Evolutionary conservation across 2,113 vertebrate species (phyloP), one percentile per base, ranked within the genome.

Genomic region (Herpetotheres cachinnans): DNA sequence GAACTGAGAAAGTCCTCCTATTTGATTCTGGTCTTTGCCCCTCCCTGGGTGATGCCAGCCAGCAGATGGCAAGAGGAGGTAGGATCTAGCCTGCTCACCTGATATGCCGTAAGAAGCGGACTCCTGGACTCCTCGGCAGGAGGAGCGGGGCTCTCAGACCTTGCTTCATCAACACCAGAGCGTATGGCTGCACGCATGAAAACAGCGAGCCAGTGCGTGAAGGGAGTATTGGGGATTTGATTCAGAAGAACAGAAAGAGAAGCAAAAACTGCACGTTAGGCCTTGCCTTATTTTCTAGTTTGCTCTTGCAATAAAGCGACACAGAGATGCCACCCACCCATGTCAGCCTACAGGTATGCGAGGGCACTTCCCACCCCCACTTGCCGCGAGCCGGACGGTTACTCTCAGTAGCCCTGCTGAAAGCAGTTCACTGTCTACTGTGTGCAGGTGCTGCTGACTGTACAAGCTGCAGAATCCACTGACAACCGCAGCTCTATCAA

Each of bases 141-240:
- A 42, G 38, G 26, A 59, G 82, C 36, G 24, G 55, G 8, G 27
- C 9, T 19, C 11, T 44, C 49, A 32, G 3, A 36, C 12, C 13
- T 67, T 1, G 0, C 4, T 36, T 83, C 52, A 4, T 8, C 58
- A 29, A 26, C 56, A 16, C 17, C 32, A 16, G 18, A 3, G 3
- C 1, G 14, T 42, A 8, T 6, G 34, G 52, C 30, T 49, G 38
- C 0, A 0, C 40, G 32, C n/a, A 6, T 0, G 0, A 18, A 18
- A 54, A 3, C 19, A 1, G 19, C 6, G 20, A 80, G 67, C 21
- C 3, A 1, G 9, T 26, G 32, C 1, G 1, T 10, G 32, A 8
- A 20, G 8, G 17, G 6, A 7, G 3, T 1, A 27, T 0, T 22
- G 77, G 19, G 0, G 2, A n/a, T 10, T 73, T 0, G 1, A 11